Conservation (phyloP, 2,113 vertebrate genomes). For the Hemibagrus wyckioides region DNA sequence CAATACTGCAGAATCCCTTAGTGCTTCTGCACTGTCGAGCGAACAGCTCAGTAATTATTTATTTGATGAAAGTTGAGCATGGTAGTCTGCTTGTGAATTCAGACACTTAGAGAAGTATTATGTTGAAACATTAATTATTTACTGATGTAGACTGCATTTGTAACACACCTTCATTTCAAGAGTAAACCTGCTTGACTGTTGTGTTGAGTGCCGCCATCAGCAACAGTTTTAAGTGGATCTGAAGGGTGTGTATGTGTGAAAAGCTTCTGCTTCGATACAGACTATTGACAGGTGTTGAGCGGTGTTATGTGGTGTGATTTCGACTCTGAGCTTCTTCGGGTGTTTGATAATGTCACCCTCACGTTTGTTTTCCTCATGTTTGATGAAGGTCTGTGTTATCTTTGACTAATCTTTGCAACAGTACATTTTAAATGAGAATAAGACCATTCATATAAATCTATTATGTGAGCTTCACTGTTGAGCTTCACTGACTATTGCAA, state of each 20-base stretch:
- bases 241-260: conserved; percentile 29
- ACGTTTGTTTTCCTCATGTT: too few species aligned
- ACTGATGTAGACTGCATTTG: neutral
- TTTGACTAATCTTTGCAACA: neutral
- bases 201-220: conserved; percentile 12
- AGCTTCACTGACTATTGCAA: neutral
- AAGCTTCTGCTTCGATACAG: conserved; percentile 7
- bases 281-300: conserved; percentile 23
- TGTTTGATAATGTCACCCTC: conserved; percentile 27
- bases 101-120: neutral
- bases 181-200: conserved; percentile 26
- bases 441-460: neutral
- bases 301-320: conserved; percentile 8
- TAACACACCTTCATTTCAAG: neutral
- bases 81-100: neutral
- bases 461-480: neutral
- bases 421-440: neutral
- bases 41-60: neutral
- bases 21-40: neutral
- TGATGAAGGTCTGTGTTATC: neutral
- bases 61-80: neutral
- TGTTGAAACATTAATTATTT: neutral
- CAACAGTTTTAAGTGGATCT: conserved; percentile 28
- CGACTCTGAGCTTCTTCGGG: conserved; percentile 7
- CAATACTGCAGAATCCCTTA: neutral